Evolutionary conservation across 2,888 invertebrate genomes (phyloP), one percentile per base, ranked within the genome.

Genomic region (Charanyca ferruginea): DNA sequence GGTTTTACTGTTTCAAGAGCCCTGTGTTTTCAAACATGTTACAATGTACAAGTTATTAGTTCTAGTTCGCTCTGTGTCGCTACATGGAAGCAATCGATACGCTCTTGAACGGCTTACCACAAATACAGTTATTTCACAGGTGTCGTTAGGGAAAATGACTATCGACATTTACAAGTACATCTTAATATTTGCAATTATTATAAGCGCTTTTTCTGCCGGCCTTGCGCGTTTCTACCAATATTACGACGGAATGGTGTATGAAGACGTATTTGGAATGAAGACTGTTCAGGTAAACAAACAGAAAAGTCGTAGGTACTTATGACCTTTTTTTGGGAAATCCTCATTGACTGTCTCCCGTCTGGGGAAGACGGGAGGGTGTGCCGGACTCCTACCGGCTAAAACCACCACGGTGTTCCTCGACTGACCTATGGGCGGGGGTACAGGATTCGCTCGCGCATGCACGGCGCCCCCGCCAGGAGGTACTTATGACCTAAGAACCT

Each of bases 111-210:
- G 55, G 47, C 52, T 67, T 48, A 57, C 48, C 38, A 74, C 45
- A 25, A 66, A 69, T 42, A 63, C 69, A 32, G 53, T 74, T 75
- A 65, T 66, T 61, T 81, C 67, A 62, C 96, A 97, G 93, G 96
- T 97, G 62, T 96, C 97, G 1, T 90, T 97, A 47, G 97, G 97
- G 16, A 97, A 97, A 88, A 97, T 97, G 97, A 95, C 96, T 35
- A 93, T 95, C n/a, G 97, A 97, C 83, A 96, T 97, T 77, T 94
- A 94, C 23, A 96, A 96, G 81, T 97, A 97, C 87, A 89, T 96
- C 23, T 90, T 96, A 25, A 96, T 97, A 45, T 97, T 97, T 83
- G 83, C 93, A 2, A 96, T 97, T 49, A 95, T 97, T 38, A 93
- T 97, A 65, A 85, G 96, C 49, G 94, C 97, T 3, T 97, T 97